phyloP scores from a whole-genome alignment of 2,113 vertebrate species.

The Xenopus borealis region DNA sequence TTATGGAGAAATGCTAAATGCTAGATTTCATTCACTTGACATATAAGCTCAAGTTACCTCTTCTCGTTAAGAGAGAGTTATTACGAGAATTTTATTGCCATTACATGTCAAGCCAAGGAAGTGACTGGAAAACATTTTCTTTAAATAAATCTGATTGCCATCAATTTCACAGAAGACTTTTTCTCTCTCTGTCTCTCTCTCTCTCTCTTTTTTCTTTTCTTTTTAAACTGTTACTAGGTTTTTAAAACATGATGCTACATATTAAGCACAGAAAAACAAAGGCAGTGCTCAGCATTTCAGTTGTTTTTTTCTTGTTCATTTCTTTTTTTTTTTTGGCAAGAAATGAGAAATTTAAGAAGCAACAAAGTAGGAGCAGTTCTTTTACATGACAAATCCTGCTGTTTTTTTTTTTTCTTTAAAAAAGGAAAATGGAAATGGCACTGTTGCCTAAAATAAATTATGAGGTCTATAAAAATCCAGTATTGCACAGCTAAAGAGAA shows the following conservation, averaged over 20 bases:
- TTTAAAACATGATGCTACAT: slow-evolving; percentile 21
- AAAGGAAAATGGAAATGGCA: too few species aligned
- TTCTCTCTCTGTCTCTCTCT: slow-evolving; percentile 19
- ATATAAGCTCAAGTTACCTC: slow-evolving; percentile 12
- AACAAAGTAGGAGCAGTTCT: too few species aligned
- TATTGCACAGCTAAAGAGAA: too few species aligned
- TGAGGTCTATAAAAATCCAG: too few species aligned
- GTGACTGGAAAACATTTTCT: slow-evolving; percentile 25
- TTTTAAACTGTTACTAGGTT: slow-evolving; percentile 16
- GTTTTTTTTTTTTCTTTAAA: too few species aligned
- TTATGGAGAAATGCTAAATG: slow-evolving; percentile 38
- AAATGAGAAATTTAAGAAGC: neutral
- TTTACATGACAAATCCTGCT: too few species aligned
- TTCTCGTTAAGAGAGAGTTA: slow-evolving; percentile 39
- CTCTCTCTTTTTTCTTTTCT: too few species aligned
- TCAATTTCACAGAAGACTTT: neutral
- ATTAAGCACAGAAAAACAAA: slow-evolving; percentile 16
- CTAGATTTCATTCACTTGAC: slow-evolving; percentile 26
- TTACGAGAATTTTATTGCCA: slow-evolving; percentile 16
- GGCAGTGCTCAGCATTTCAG: neutral
- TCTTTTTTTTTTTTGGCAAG: slow-evolving; percentile 6
- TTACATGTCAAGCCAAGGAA: slow-evolving; percentile 41
- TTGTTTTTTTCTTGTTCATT: neutral
- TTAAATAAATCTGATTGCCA: slow-evolving; percentile 39
- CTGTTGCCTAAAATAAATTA: too few species aligned